Base-by-base conservation (phyloP, 2,797 vertebrate species). In the Odontamblyopus rebecca region DNA sequence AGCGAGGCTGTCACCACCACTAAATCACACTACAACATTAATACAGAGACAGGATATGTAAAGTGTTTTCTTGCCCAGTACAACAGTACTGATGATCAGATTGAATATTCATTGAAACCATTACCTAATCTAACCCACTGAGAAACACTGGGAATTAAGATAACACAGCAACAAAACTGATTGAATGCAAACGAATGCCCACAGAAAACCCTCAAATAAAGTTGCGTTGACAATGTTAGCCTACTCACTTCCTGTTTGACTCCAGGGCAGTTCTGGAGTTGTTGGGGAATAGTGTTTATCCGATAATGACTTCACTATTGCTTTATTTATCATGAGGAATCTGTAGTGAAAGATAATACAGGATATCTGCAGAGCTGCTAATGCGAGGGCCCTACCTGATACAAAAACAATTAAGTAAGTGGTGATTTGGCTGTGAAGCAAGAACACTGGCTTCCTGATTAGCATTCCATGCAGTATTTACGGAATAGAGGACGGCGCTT, bases 331-430 rank as follows among this genome's bases (percentile, higher is more conserved):
- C 29, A 32, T 19, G 61, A 62, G 13, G 61, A 62, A 61, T 61
- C 59, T 61, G 16, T 61, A 16, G 61, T 62, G 32, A n/a, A 12
- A 19, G 19, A 12, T 3, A n/a, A n/a, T 7, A n/a, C 6, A n/a
- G 3, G 19, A 26, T 18, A 60, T 32, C 15, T 61, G 59, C 59
- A 61, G 30, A 61, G 29, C 29, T 19, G 59, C 59, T 32, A 38
- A 62, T 35, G 61, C n/a, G 11, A n/a, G 18, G 19, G 19, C 18
- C 61, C 35, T n/a, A 41, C 61, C 38, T 44, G 35, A 63, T 44
- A 63, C 13, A 44, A 26, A 63, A 63, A 44, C 32, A 63, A 63
- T 63, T 63, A 44, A 19, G 19, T 63, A 44, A 63, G 61, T 63
- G 61, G n/a, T 26, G n/a, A 26, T 23, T 41, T 63, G 61, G 61